These are phyloP conservation scores for Cetoscarus ocellatus DNA, from an alignment of 2,797 vertebrate genomes.

Conservation along the genomic window DNA sequence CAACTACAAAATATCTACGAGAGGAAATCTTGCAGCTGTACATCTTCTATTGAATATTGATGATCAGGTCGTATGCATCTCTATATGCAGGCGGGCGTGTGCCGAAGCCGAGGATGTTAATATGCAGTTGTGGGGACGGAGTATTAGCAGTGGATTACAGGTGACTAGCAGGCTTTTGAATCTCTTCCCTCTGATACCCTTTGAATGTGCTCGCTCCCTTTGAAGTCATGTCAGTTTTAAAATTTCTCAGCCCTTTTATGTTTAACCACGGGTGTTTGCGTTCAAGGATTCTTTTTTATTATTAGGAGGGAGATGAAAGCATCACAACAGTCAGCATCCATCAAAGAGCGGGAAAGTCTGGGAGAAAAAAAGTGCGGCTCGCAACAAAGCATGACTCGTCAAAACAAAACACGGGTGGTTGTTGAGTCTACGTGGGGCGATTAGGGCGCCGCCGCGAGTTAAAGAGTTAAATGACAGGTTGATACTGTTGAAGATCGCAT, in stretches of 20 bases:
- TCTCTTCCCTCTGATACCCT: slow-evolving; percentile 78
- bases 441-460: slow-evolving; percentile 51
- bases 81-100: slow-evolving; percentile 17
- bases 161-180: slow-evolving; percentile 79
- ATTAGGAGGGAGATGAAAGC: slow-evolving; percentile 72
- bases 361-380: slow-evolving; percentile 67
- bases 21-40: slow-evolving; percentile 37
- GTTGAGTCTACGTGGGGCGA: slow-evolving; percentile 58
- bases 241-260: slow-evolving; percentile 80
- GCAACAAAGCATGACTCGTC: slow-evolving; percentile 71
- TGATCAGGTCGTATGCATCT: slow-evolving; percentile 14
- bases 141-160: slow-evolving; percentile 83
- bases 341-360: slow-evolving; percentile 66
- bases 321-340: slow-evolving; percentile 72
- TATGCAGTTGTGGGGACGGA: slow-evolving; percentile 67
- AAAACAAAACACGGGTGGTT: slow-evolving; percentile 46
- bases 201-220: slow-evolving; percentile 78
- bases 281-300: slow-evolving; percentile 60
- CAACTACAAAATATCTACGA: slow-evolving; percentile 36
- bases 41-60: slow-evolving; percentile 56
- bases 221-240: slow-evolving; percentile 83
- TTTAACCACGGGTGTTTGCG: slow-evolving; percentile 78
- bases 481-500: neutral
- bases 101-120: slow-evolving; percentile 52
- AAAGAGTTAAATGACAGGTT: slow-evolving; percentile 58